These are phyloP conservation scores for Mionectes macconnelli DNA, from an alignment of 2,113 vertebrate species.

Conservation along the genomic window DNA sequence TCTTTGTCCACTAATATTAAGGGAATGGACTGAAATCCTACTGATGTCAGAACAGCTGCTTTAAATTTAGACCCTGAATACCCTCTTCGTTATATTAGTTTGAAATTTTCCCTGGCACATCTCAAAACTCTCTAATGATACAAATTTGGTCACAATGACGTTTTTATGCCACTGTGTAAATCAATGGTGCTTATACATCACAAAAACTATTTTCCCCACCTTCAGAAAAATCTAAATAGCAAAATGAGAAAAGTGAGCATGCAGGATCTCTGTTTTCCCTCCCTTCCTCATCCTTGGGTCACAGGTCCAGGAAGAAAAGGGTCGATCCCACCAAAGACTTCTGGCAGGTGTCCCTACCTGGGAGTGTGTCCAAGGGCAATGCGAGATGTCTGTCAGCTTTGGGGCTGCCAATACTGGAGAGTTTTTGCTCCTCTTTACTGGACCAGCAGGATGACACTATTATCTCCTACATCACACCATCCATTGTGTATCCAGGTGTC, in stretches of 20 bases:
- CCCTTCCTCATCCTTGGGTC: neutral
- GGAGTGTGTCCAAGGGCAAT: neutral
- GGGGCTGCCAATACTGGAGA: neutral
- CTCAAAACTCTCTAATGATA: neutral
- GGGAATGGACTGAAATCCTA: neutral
- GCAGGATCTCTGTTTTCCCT: neutral
- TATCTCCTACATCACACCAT: neutral
- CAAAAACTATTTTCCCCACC: neutral
- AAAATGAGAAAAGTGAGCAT: neutral
- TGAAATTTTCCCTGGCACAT: neutral
- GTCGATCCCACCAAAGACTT: neutral
- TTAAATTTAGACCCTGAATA: neutral
- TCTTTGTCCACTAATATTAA: neutral
- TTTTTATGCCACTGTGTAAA: neutral
- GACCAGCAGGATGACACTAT: neutral
- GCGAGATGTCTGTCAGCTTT: neutral
- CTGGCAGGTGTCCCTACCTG: neutral
- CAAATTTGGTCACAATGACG: neutral
- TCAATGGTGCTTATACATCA: neutral
- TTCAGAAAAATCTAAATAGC: rapidly evolving
- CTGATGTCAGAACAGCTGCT: neutral
- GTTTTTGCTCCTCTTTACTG: neutral
- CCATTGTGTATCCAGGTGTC: neutral
- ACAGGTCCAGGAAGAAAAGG: neutral
- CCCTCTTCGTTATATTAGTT: neutral